phyloP scores from a whole-genome alignment of 2,888 invertebrate genomes.

The Trichogramma evanescens region DNA sequence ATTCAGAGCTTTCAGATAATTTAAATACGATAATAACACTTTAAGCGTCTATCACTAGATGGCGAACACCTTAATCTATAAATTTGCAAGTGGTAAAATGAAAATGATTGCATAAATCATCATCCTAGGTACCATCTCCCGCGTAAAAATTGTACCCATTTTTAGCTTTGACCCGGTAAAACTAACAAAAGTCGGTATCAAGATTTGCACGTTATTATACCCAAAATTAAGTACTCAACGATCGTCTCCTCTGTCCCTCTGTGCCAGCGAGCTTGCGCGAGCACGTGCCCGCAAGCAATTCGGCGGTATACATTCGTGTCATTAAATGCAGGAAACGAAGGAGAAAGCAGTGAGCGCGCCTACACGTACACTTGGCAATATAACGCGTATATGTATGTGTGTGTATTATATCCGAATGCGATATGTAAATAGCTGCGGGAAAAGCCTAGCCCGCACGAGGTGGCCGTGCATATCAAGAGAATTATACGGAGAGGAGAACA shows the following conservation, averaged over 20 bases:
- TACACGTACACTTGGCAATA: neutral
- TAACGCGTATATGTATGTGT: too few relatives aligned
- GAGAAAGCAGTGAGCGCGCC: neutral
- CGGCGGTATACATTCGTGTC: slow-evolving; percentile 17
- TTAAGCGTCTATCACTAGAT: too few relatives aligned
- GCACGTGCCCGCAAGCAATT: slow-evolving; percentile 21
- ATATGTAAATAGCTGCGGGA: slow-evolving; percentile 9
- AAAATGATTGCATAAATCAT: too few relatives aligned
- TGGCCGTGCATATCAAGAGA: neutral
- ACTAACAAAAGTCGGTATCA: neutral
- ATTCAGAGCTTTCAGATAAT: too few relatives aligned
- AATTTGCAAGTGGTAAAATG: too few relatives aligned
- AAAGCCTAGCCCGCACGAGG: neutral
- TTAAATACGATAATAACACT: too few relatives aligned
- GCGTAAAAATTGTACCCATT: too few relatives aligned
- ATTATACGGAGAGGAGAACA: neutral
- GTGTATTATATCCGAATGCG: neutral
- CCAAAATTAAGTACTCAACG: slow-evolving; percentile 23
- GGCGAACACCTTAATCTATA: too few relatives aligned
- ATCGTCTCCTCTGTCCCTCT: neutral
- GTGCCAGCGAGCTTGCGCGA: slow-evolving; percentile 9
- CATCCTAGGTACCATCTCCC: too few relatives aligned
- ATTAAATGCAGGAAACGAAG: slow-evolving; percentile 16
- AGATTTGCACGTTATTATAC: slow-evolving; percentile 23
- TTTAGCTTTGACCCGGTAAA: too few relatives aligned